A percentile compares a stretch with the other conserved stretches of the same genome.
phyloP scores from a whole-genome alignment of 2,113 vertebrate species.

The Silurus asotus region DNA sequence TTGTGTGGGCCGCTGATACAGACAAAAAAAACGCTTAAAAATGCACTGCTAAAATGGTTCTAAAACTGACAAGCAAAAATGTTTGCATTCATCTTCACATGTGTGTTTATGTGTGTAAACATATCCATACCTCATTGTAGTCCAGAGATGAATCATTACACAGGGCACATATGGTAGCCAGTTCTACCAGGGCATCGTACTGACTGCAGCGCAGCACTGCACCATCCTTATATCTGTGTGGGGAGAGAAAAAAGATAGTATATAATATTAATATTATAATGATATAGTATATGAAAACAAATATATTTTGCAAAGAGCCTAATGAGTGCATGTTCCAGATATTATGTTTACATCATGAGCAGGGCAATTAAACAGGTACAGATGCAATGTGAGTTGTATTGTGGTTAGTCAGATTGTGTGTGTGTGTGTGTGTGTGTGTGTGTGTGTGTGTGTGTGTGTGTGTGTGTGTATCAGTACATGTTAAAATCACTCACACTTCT shows the following conservation, averaged over 20 bases:
- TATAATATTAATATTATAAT: too few species aligned
- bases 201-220: slow-evolving; percentile 75
- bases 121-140: slow-evolving; percentile 76
- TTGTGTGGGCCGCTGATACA: not conserved
- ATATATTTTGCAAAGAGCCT: not conserved
- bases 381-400: not conserved
- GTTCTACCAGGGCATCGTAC: slow-evolving; percentile 86
- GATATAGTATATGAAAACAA: not conserved
- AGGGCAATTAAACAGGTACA: not conserved
- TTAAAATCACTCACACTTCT: slow-evolving; percentile 77
- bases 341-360: not conserved
- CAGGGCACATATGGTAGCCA: slow-evolving; percentile 89
- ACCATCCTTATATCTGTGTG: slow-evolving; percentile 80
- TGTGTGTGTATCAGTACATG: slow-evolving; percentile 47
- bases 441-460: not conserved
- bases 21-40: not conserved
- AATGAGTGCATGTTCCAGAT: not conserved
- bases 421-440: not conserved
- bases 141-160: slow-evolving; percentile 89
- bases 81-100: not conserved
- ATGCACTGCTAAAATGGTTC: not conserved
- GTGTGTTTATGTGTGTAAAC: not conserved
- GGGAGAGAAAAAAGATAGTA: not conserved
- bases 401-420: not conserved
- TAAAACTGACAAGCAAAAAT: not conserved